Base-by-base conservation (phyloP, 2,888 invertebrate genomes). In the Nemotelus nigrinus region DNA sequence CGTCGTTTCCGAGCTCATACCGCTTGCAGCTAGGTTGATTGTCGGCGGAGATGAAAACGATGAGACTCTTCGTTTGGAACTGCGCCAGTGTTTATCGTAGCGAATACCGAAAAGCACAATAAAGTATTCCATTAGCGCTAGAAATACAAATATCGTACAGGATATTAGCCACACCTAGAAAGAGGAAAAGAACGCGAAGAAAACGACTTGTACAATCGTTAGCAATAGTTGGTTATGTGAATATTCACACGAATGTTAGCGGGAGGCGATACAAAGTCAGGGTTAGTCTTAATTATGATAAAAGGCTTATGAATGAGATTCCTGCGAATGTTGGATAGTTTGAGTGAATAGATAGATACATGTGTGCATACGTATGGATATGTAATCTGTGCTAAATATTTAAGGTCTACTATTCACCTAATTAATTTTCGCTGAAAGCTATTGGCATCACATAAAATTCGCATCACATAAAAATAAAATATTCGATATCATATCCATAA, bases 31-130 rank as follows among this genome's bases (percentile, higher is more conserved):
- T 77, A 82, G 78, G 78, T 82, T 82, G 58, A 82, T 81, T 75
- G 55, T 3, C 86, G 78, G 88, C 85, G 81, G 89, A 84, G 81
- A 81, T 64, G 78, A 79, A 80, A 81, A 77, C 76, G 81, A 81
- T 65, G 80, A 68, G 5, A 78, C 75, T 76, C 78, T 80, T 3
- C 80, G 79, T 77, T 82, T 81, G 7, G 80, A 79, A 76, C 82
- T 83, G 79, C 90, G 88, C 91, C 91, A 91, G 83, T 90, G 90
- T 84, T 91, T 91, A 84, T 91, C 91, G 83, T 91, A 91, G 41
- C 91, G 88, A 84, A 91, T 91, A 78, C 91, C 91, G 84, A 91
- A 91, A 60, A 91, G 86, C 79, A 91, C 91, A 81, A 91, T 89
- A 83, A 91, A 91, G 85, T 91, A 91, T 84, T 91, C 91, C 83